Conservation (phyloP, 1,140 invertebrate species). For the Zaprionus camerounensis region DNA sequence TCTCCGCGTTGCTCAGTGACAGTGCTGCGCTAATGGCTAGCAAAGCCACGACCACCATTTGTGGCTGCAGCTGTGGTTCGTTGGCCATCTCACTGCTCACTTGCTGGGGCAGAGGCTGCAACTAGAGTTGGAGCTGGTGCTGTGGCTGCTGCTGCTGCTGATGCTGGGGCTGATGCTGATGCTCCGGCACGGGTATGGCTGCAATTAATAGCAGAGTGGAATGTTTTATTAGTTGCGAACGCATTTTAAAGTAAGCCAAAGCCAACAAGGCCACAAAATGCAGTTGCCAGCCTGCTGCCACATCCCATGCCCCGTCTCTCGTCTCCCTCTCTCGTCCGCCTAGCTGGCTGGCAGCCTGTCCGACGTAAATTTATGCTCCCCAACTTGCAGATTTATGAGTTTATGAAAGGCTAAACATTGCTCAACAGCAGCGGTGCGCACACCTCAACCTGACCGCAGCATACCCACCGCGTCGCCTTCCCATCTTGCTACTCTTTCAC, state of each 20-base stretch:
- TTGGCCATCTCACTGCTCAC: slow-evolving; percentile 41
- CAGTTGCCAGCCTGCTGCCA: slow-evolving; percentile 18
- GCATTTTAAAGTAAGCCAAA: slow-evolving; percentile 65
- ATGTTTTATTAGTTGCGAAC: slow-evolving; percentile 66
- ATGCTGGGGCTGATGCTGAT: not conserved
- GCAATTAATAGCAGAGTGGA: slow-evolving; percentile 51
- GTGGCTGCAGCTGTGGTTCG: slow-evolving; percentile 49
- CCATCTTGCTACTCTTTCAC: not conserved
- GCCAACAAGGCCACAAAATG: slow-evolving; percentile 39
- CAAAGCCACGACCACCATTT: slow-evolving; percentile 49
- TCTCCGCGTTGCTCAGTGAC: slow-evolving; percentile 52
- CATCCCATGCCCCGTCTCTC: not conserved
- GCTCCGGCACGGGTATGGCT: slow-evolving; percentile 29
- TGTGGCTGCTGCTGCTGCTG: not conserved
- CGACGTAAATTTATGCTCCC: slow-evolving; percentile 61
- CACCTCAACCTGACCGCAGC: slow-evolving; percentile 19
- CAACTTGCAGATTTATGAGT: slow-evolving; percentile 74
- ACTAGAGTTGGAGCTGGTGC: not conserved
- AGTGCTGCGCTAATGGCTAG: slow-evolving; percentile 45
- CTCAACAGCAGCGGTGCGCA: slow-evolving; percentile 10
- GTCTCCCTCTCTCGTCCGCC: not conserved
- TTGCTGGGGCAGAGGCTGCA: not conserved
- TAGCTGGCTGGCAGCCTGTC: not conserved
- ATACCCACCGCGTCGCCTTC: not conserved
- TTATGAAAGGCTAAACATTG: slow-evolving; percentile 57